These are phyloP conservation scores for Stratiolaelaps scimitus DNA, from an alignment of 1,140 invertebrate genomes.

Conservation along the genomic window DNA sequence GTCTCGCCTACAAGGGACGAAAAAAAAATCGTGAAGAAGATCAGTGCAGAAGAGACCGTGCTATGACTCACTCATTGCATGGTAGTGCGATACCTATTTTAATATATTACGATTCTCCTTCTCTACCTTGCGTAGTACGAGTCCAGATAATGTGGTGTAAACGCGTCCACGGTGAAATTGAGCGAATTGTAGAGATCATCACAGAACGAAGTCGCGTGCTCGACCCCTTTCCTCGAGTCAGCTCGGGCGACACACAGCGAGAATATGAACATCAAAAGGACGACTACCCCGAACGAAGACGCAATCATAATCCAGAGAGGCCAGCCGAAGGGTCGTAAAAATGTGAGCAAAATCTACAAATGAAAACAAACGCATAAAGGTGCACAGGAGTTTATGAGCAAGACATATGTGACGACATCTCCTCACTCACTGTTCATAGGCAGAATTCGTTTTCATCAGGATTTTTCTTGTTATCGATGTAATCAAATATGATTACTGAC, in stretches of 20 bases:
- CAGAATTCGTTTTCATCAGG: too few relatives aligned
- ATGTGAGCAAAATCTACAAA: conserved; percentile 23
- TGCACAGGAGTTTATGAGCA: too few relatives aligned
- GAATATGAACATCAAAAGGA: conserved; percentile 13
- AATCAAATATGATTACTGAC: too few relatives aligned
- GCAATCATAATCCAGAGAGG: conserved; percentile 14
- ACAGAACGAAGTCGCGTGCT: conserved; percentile 24
- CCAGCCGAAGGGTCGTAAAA: conserved; percentile 20
- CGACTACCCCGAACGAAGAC: conserved; percentile 7
- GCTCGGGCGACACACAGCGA: conserved; percentile 3
- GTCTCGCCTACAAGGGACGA: too few relatives aligned
- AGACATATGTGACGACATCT: too few relatives aligned
- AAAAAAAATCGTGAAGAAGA: too few relatives aligned
- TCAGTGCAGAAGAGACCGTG: too few relatives aligned
- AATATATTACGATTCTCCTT: background rate
- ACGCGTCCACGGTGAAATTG: conserved; percentile 8
- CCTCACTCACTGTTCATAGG: too few relatives aligned
- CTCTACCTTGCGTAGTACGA: conserved; percentile 20
- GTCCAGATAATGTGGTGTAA: conserved; percentile 19
- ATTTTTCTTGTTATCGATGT: too few relatives aligned
- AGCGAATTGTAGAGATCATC: conserved; percentile 27
- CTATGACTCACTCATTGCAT: too few relatives aligned
- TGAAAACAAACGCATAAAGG: too few relatives aligned
- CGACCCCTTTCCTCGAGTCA: conserved; percentile 17
- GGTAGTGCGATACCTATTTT: too few relatives aligned